phyloP scores from a whole-genome alignment of 2,113 vertebrate species.

The Sminthopsis crassicaudata region DNA sequence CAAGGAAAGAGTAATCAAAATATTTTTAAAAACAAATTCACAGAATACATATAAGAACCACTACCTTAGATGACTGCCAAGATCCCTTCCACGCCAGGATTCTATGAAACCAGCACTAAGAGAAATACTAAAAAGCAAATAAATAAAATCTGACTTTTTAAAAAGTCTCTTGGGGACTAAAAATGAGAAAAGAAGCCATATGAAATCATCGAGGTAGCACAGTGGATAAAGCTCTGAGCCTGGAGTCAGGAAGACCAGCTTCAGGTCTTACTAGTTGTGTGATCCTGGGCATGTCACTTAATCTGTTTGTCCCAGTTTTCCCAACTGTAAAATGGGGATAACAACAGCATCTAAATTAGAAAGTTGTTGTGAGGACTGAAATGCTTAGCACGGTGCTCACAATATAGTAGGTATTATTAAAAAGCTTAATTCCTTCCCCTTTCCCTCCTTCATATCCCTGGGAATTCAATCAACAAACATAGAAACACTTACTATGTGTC shows the following conservation, averaged over 20 bases:
- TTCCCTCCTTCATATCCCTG: neutral
- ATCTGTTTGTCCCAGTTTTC: neutral
- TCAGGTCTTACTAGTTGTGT: neutral
- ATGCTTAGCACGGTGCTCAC: neutral
- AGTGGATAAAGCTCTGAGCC: neutral
- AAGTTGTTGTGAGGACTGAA: neutral
- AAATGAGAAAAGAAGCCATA: neutral
- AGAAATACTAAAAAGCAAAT: slow-evolving; percentile 56
- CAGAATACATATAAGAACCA: neutral
- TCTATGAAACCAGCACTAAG: neutral
- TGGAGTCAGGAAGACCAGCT: neutral
- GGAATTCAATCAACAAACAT: neutral
- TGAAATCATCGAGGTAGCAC: neutral
- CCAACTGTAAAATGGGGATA: neutral
- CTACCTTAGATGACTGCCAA: neutral
- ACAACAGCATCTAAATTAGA: neutral
- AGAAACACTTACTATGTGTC: neutral
- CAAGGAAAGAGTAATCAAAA: neutral
- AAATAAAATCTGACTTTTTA: neutral
- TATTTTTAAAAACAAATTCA: neutral
- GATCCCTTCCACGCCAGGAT: neutral
- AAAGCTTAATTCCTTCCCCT: neutral
- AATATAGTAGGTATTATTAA: neutral
- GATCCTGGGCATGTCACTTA: neutral
- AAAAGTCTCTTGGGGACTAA: neutral